These are phyloP conservation scores for Rhingia campestris DNA, from an alignment of 2,888 invertebrate genomes.

Conservation along the genomic window DNA sequence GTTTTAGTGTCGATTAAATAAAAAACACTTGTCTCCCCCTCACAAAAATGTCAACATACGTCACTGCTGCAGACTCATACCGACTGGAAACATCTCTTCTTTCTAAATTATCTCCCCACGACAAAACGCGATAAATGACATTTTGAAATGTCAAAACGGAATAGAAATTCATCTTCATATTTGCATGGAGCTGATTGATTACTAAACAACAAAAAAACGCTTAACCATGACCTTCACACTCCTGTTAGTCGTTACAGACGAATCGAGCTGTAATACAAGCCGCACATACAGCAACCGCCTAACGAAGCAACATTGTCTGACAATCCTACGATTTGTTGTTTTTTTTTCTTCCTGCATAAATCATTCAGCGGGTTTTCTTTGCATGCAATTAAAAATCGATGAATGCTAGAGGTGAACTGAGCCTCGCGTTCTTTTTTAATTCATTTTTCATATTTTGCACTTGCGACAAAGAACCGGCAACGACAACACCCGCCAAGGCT, in stretches of 20 bases:
- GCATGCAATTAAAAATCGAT: conserved; percentile 21
- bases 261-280: conserved; percentile 22
- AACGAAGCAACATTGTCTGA: conserved; percentile 14
- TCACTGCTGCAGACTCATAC: neutral
- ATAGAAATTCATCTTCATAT: conserved; percentile 34
- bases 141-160: conserved; percentile 59
- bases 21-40: neutral
- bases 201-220: conserved; percentile 16
- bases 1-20: neutral
- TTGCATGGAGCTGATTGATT: conserved; percentile 43
- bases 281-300: neutral
- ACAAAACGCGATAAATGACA: conserved; percentile 16
- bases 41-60: no score
- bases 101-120: conserved; percentile 14
- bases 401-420: conserved; percentile 31
- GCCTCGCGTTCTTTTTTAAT: neutral
- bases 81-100: neutral
- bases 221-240: conserved; percentile 65
- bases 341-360: conserved; percentile 15
- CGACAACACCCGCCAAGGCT: conserved; percentile 31
- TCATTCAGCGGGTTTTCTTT: conserved; percentile 16
- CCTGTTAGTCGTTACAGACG: conserved; percentile 5
- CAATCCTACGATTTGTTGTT: neutral
- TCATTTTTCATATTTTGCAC: conserved; percentile 10
- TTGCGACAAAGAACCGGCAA: conserved; percentile 25